Evolutionary conservation across 2,888 invertebrate species (phyloP).

Genomic region (Hemistola chrysoprasaria): DNA sequence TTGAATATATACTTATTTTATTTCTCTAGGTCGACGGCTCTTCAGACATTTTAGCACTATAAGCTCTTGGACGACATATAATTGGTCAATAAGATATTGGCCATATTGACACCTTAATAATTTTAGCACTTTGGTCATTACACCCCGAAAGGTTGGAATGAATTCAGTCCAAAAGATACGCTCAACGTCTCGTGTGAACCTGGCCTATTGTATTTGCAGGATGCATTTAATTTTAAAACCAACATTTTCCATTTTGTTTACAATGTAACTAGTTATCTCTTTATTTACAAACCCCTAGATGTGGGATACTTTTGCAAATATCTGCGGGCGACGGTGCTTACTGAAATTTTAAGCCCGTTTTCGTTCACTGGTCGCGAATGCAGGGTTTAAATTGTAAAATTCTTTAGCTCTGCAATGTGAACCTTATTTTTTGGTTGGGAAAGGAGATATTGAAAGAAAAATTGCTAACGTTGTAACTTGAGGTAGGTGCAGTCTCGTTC

Average conservation of each 20-base stretch:
- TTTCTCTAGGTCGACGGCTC: too few relatives aligned
- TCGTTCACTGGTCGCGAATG: constrained; percentile 16
- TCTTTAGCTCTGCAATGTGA: background rate
- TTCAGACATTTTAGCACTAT: too few relatives aligned
- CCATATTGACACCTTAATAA: too few relatives aligned
- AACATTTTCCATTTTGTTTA: background rate
- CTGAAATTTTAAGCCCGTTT: constrained; percentile 18
- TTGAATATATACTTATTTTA: too few relatives aligned
- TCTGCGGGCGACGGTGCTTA: constrained; percentile 9
- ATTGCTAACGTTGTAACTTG: constrained; percentile 1
- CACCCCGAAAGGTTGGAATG: too few relatives aligned
- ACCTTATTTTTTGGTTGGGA: background rate
- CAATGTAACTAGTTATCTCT: constrained; percentile 5
- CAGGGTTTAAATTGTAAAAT: constrained; percentile 9
- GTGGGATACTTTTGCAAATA: constrained; percentile 7
- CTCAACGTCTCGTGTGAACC: too few relatives aligned
- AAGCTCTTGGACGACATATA: too few relatives aligned
- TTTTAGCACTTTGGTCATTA: too few relatives aligned
- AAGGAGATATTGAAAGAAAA: background rate
- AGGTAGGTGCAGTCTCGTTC: constrained; percentile 3
- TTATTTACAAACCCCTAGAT: constrained; percentile 8
- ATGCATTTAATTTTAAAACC: too few relatives aligned
- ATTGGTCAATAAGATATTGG: too few relatives aligned
- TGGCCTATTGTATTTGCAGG: too few relatives aligned
- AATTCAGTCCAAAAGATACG: too few relatives aligned